phyloP scores from a whole-genome alignment of 2,888 invertebrate species.

The Rambutsinella grinnellia region DNA sequence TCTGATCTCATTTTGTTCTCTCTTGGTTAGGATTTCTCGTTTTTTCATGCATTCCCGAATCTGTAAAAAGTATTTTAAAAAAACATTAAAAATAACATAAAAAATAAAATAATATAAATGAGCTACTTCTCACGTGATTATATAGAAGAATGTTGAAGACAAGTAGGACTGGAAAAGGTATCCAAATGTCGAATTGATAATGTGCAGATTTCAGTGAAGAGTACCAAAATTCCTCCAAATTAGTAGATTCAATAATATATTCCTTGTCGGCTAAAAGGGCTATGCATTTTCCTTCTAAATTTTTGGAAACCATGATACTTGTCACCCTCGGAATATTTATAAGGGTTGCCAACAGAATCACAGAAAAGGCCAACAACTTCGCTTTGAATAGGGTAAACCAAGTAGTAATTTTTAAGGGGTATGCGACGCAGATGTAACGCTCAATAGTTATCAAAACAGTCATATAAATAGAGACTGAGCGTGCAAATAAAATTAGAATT shows the following conservation, averaged over 20 bases:
- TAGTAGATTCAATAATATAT: too few species aligned
- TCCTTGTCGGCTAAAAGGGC: too few species aligned
- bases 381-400: background rate
- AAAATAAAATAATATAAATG: too few species aligned
- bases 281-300: too few species aligned
- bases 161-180: background rate
- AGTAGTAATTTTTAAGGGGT: background rate
- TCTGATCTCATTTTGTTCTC: constrained; percentile 30
- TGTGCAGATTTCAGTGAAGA: too few species aligned
- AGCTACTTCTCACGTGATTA: background rate
- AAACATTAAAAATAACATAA: too few species aligned
- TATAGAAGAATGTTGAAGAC: background rate
- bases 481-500: background rate
- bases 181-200: too few species aligned
- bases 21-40: too few species aligned
- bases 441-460: background rate
- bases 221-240: too few species aligned
- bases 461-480: background rate
- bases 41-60: too few species aligned
- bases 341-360: background rate
- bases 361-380: background rate
- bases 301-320: background rate
- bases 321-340: background rate
- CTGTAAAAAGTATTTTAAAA: too few species aligned
- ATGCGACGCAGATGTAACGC: background rate